phyloP scores from a whole-genome alignment of 2,113 vertebrate genomes.

The Tiliqua scincoides region DNA sequence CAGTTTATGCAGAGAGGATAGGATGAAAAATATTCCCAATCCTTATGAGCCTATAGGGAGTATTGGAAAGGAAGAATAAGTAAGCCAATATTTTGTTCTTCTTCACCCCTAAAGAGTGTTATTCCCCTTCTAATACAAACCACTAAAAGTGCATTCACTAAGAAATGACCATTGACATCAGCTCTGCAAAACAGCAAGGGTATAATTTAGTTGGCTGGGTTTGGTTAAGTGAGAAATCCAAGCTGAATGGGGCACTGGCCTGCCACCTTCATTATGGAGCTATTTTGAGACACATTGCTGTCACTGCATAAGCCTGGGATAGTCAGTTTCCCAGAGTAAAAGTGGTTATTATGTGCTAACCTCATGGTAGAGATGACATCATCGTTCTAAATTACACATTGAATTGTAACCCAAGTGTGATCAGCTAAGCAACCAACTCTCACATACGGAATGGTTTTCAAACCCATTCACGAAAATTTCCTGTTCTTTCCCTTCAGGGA shows the following conservation, averaged over 20 bases:
- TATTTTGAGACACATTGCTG: slow-evolving; percentile 29
- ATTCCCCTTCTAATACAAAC: slow-evolving; percentile 7
- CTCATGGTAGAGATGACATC: slow-evolving; percentile 32
- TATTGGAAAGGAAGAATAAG: not conserved
- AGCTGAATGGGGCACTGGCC: slow-evolving; percentile 11
- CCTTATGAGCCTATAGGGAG: not conserved
- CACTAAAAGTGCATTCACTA: slow-evolving; percentile 14
- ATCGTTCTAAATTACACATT: slow-evolving; percentile 47
- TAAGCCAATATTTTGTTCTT: not conserved
- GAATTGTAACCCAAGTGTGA: slow-evolving; percentile 8
- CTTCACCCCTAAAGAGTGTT: not conserved
- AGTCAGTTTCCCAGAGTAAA: slow-evolving; percentile 42
- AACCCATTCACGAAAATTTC: slow-evolving; percentile 42
- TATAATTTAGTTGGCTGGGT: slow-evolving; percentile 22
- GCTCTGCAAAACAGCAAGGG: not conserved
- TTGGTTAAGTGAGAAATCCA: slow-evolving; percentile 44
- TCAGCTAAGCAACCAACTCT: slow-evolving; percentile 32
- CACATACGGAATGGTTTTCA: slow-evolving; percentile 31
- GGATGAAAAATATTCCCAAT: not conserved
- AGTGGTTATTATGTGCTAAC: slow-evolving; percentile 44
- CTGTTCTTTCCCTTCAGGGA: slow-evolving; percentile 80
- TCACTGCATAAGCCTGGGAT: not conserved
- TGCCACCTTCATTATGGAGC: slow-evolving; percentile 32
- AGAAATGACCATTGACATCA: slow-evolving; percentile 28
- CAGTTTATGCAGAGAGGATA: not conserved